Conservation (phyloP, 2,888 invertebrate genomes). For the Mesochorus sp. region DNA sequence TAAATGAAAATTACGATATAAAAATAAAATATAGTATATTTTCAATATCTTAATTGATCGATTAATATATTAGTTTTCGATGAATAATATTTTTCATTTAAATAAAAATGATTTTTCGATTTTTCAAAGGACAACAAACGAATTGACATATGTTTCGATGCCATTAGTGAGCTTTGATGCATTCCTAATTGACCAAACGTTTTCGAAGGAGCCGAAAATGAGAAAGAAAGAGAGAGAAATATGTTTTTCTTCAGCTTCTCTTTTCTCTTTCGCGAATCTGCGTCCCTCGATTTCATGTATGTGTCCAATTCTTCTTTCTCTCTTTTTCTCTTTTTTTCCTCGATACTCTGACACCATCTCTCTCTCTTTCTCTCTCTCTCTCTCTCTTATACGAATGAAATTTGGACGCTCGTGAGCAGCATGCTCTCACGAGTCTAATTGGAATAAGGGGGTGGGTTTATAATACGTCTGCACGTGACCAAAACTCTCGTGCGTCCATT, state of each 20-base stretch:
- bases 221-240: not conserved
- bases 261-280: not conserved
- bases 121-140: conserved; percentile 66
- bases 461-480: conserved; percentile 18
- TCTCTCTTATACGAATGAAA: not conserved
- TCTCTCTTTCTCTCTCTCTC: not conserved
- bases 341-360: not conserved
- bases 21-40: not conserved
- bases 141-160: conserved; percentile 69
- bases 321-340: not conserved
- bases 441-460: not conserved
- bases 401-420: not conserved
- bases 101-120: too few species aligned
- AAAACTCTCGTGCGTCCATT: not conserved
- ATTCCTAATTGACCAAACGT: conserved; percentile 31
- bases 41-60: too few species aligned
- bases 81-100: not conserved
- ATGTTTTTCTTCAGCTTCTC: not conserved
- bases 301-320: not conserved
- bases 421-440: conserved; percentile 17
- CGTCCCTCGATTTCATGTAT: not conserved
- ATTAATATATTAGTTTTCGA: not conserved
- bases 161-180: conserved; percentile 69
- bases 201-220: not conserved
- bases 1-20: not conserved